Percentiles rank a stretch among this genome's conserved stretches.
Evolutionary conservation across 2,888 invertebrate species (phyloP).

Genomic region (Pseudolycoriella hygida): DNA sequence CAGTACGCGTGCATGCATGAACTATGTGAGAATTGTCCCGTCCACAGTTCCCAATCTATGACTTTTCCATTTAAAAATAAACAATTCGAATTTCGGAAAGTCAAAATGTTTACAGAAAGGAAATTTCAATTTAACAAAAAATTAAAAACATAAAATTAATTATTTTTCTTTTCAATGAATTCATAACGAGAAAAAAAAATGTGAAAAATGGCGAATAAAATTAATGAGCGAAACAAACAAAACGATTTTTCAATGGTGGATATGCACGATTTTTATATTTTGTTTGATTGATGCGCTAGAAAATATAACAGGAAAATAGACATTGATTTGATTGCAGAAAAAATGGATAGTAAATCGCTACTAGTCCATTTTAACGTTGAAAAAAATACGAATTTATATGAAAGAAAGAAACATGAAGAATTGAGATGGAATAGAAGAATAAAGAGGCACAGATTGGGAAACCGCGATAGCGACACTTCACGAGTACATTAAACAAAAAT

Average conservation of each 20-base stretch:
- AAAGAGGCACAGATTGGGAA: slow-evolving; percentile 31
- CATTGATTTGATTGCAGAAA: no score
- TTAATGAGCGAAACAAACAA: no score
- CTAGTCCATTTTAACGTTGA: no score
- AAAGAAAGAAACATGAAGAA: no score
- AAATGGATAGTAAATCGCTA: no score
- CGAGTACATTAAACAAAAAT: slow-evolving; percentile 26
- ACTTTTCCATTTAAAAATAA: background rate
- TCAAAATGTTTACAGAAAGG: background rate
- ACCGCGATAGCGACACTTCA: slow-evolving; percentile 30
- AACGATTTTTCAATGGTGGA: no score
- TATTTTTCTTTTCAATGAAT: background rate
- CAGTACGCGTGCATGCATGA: slow-evolving; percentile 20
- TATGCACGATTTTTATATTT: no score
- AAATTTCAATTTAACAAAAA: background rate
- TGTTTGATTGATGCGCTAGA: no score
- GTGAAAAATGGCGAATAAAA: no score
- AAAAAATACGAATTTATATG: no score
- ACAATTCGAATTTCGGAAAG: background rate
- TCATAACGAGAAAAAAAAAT: no score
- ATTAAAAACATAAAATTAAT: slow-evolving; percentile 2
- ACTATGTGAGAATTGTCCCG: slow-evolving; percentile 53
- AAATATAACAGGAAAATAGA: no score
- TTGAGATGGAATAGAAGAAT: background rate
- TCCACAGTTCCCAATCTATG: slow-evolving; percentile 55